phyloP scores from a whole-genome alignment of 2,113 vertebrate genomes.

The Calonectris borealis region DNA sequence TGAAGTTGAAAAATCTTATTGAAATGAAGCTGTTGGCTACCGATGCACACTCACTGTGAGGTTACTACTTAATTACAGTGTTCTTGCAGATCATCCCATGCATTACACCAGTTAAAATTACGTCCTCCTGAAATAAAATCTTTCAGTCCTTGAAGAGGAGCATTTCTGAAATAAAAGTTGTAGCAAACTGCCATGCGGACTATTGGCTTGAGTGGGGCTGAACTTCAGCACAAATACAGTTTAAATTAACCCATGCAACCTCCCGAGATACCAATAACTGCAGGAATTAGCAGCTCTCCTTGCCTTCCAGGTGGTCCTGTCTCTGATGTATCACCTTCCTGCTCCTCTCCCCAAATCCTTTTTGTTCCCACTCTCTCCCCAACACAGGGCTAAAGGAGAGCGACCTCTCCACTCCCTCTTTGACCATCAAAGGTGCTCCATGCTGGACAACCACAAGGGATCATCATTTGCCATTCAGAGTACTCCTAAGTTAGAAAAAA shows the following conservation, averaged over 20 bases:
- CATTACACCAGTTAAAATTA: neutral
- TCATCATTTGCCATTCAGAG: neutral
- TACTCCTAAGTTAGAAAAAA: neutral
- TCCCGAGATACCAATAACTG: neutral
- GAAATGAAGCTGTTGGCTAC: neutral
- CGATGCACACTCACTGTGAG: neutral
- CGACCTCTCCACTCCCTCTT: neutral
- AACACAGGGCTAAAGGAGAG: neutral
- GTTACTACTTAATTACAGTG: neutral
- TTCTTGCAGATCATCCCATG: neutral
- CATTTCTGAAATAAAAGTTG: neutral
- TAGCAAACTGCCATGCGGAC: neutral
- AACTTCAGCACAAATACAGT: neutral
- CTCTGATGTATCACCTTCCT: neutral
- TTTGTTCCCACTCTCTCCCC: neutral
- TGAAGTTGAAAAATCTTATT: neutral
- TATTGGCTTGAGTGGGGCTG: neutral
- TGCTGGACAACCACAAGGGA: neutral
- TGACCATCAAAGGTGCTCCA: neutral
- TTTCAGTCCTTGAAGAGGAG: neutral
- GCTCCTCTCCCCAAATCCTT: neutral
- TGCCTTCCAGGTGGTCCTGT: neutral
- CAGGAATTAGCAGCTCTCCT: neutral
- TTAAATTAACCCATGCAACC: neutral
- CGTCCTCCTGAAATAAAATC: neutral